Evolutionary conservation across 2,113 vertebrate species (phyloP), one percentile per base, ranked within the genome.

Genomic region (Ariopsis seemanni): DNA sequence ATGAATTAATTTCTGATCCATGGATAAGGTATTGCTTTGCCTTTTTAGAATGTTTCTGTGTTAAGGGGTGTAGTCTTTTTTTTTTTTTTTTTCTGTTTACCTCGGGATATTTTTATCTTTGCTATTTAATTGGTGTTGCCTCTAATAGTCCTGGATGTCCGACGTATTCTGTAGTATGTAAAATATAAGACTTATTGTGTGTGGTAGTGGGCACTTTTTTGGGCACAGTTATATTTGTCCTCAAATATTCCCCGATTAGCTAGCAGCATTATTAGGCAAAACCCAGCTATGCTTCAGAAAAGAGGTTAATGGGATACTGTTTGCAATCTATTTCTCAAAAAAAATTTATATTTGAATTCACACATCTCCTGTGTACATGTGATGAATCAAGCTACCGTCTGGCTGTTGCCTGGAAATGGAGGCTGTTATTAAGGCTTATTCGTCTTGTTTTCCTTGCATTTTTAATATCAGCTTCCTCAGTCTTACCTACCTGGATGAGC

Each of bases 371-470:
- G 25, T 60, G 55, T 11, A 48, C 7, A 18, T 14, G 12, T 34
- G 63, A 42, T 57, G 52, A 80, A 67, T 42, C 50, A 22, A 50
- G 2, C 12, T 48, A 63, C 34, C 27, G 62, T 71, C 48, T 83
- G 81, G 3, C n/a, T 17, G 17, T 79, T 65, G 17, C 17, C n/a
- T 67, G 27, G 18, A 83, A 65, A 34, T 83, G 4, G 7, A 77
- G 80, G 4, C 58, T 75, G 58, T 87, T 83, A 75, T 87, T 87
- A 30, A 55, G 67, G 25, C 86, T 77, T 65, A n/a, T 87, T 63
- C 53, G 55, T 62, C 20, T 83, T 53, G 69, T 77, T 83, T 74
- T n/a, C 17, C 20, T n/a, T 25, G 34, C 15, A 18, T 14, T 83
- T 77, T 83, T 77, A 84, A 57, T 53, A 84, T 84, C 67, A 58